Conservation (phyloP, 2,113 vertebrate species). For the Pomatostomus ruficeps region DNA sequence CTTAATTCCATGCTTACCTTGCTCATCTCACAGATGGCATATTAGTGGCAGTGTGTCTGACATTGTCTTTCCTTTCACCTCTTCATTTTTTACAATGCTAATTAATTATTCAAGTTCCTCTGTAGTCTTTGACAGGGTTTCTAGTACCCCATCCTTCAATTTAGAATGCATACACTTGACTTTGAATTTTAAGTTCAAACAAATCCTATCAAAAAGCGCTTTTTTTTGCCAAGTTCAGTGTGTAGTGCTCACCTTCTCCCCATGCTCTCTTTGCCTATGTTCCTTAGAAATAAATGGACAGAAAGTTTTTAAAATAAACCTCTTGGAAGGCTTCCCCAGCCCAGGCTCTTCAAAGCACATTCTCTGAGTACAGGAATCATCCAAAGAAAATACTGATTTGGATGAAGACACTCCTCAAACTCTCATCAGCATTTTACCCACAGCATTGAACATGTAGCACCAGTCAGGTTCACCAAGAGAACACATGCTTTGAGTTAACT, state of each 20-base stretch:
- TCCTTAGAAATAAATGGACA: neutral
- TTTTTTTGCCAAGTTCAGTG: neutral
- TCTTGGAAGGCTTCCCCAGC: neutral
- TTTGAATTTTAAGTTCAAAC: neutral
- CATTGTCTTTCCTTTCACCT: neutral
- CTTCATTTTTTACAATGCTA: neutral
- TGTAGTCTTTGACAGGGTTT: neutral
- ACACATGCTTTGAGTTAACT: neutral
- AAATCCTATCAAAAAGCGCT: neutral
- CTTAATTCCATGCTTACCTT: neutral
- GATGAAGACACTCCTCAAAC: neutral
- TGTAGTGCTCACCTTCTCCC: neutral
- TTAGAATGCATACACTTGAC: neutral
- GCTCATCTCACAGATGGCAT: neutral
- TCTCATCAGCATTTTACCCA: neutral
- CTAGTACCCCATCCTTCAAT: neutral
- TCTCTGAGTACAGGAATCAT: neutral
- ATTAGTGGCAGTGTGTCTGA: neutral
- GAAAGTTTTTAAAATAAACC: neutral
- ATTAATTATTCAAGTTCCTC: neutral
- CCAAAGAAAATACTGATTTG: neutral
- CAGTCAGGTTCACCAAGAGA: neutral
- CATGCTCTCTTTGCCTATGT: neutral
- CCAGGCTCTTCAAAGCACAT: neutral
- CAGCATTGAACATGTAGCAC: rapidly evolving